Conservation (phyloP, 2,113 vertebrate genomes). For the Larimichthys polyactis region DNA sequence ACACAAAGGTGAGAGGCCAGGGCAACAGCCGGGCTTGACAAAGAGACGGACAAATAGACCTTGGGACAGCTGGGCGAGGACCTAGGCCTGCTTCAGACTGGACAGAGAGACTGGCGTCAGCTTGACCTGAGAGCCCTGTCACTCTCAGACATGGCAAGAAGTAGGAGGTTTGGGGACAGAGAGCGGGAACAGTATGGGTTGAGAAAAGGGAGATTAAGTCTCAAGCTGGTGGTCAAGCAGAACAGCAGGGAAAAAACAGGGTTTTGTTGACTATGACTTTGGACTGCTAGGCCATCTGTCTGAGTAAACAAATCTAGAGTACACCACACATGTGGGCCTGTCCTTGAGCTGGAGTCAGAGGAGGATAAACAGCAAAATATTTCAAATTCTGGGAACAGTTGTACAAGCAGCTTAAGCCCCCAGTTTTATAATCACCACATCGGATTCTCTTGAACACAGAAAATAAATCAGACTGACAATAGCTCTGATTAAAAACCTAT, state of each 20-base stretch:
- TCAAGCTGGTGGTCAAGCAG: constrained; percentile 45
- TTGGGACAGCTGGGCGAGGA: constrained; percentile 69
- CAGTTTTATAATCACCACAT: constrained; percentile 51
- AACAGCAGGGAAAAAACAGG: neutral
- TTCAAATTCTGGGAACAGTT: constrained; percentile 64
- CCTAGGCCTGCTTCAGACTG: constrained; percentile 62
- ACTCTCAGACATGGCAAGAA: constrained; percentile 57
- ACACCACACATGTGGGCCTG: constrained; percentile 55
- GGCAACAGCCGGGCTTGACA: constrained; percentile 69
- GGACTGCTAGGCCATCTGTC: constrained; percentile 66
- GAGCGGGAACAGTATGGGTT: neutral
- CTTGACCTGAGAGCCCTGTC: constrained; percentile 73
- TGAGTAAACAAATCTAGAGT: constrained; percentile 68
- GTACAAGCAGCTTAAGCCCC: constrained; percentile 67
- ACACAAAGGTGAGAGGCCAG: constrained; percentile 58
- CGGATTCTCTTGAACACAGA: constrained; percentile 38
- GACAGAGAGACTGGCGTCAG: constrained; percentile 61
- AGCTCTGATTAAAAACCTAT: constrained; percentile 57
- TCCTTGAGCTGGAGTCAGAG: constrained; percentile 68
- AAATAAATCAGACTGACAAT: constrained; percentile 57
- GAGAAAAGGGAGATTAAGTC: constrained; percentile 46
- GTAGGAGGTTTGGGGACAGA: constrained; percentile 22
- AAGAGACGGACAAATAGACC: constrained; percentile 59
- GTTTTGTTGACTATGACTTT: constrained; percentile 56
- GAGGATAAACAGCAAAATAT: constrained; percentile 68